Conservation (phyloP, 2,113 vertebrate genomes). For the Cnemophilus loriae region DNA sequence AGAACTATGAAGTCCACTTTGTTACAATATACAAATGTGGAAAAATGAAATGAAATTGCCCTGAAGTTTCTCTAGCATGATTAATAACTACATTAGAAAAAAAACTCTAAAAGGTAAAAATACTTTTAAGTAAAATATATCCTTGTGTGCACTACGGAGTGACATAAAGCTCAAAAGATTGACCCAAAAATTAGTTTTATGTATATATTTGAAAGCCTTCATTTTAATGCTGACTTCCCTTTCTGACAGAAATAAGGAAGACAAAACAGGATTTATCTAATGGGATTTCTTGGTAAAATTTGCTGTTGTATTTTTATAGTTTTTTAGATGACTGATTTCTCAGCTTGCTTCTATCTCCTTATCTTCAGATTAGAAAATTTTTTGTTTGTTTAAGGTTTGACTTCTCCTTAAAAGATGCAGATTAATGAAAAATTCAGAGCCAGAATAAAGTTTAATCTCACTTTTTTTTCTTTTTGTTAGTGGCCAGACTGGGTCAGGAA, state of each 20-base stretch:
- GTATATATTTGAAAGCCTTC: not conserved
- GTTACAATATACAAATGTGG: not conserved
- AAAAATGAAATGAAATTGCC: not conserved
- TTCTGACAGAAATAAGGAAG: not conserved
- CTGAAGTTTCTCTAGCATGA: not conserved
- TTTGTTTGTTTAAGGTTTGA: not conserved
- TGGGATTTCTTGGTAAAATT: not conserved
- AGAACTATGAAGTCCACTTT: not conserved
- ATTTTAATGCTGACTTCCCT: not conserved
- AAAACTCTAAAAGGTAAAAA: not conserved
- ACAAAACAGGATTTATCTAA: not conserved
- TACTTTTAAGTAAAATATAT: not conserved
- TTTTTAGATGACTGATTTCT: not conserved
- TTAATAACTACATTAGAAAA: not conserved
- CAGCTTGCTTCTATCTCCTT: not conserved
- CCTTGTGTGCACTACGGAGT: not conserved
- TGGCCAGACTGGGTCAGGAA: slow-evolving; percentile 95
- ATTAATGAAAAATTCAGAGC: not conserved
- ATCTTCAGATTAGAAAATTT: not conserved
- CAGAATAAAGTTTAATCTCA: not conserved
- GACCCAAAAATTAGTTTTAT: not conserved
- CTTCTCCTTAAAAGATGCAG: not conserved
- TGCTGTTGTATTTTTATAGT: not conserved
- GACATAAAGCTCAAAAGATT: not conserved
- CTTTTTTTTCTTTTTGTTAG: slow-evolving; percentile 58